A percentile compares a stretch with the other conserved stretches of the same genome.
phyloP scores from a whole-genome alignment of 2,888 invertebrate genomes.

The Lithophane leautieri region DNA sequence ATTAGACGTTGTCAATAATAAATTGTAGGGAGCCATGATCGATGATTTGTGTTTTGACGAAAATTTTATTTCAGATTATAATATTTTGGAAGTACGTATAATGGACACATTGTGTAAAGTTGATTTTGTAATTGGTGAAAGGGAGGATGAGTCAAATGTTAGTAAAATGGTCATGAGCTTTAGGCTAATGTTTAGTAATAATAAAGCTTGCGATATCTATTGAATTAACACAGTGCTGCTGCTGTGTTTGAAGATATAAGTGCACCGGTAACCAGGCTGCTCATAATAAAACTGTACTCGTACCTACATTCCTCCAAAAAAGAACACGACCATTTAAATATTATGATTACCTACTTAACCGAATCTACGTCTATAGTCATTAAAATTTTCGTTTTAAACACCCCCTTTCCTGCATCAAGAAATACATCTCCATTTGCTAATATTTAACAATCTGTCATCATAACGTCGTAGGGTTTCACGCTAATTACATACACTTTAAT shows the following conservation, averaged over 20 bases:
- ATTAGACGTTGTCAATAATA: slow-evolving; percentile 48
- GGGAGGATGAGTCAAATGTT: slow-evolving; percentile 33
- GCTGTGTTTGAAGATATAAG: background rate
- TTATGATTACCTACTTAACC: background rate
- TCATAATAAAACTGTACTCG: background rate
- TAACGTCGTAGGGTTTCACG: slow-evolving; percentile 23
- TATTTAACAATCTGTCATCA: slow-evolving; percentile 42
- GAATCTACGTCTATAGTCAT: background rate
- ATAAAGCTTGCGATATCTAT: background rate
- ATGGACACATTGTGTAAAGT: slow-evolving; percentile 38
- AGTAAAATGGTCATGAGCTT: slow-evolving; percentile 28
- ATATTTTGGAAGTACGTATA: slow-evolving; percentile 41
- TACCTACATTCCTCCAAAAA: too few relatives aligned
- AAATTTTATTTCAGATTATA: slow-evolving; percentile 26
- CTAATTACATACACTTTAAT: slow-evolving; percentile 32
- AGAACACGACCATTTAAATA: background rate
- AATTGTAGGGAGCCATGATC: slow-evolving; percentile 36
- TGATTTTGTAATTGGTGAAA: slow-evolving; percentile 53
- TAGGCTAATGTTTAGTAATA: slow-evolving; percentile 15
- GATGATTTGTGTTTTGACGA: slow-evolving; percentile 29
- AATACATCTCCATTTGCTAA: slow-evolving; percentile 28
- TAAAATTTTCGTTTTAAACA: background rate
- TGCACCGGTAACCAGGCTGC: background rate
- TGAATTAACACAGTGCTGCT: background rate
- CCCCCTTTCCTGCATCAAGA: background rate